Evolutionary conservation across 2,888 invertebrate genomes (phyloP), one percentile per base, ranked within the genome.

Genomic region (Drosophila borborema): DNA sequence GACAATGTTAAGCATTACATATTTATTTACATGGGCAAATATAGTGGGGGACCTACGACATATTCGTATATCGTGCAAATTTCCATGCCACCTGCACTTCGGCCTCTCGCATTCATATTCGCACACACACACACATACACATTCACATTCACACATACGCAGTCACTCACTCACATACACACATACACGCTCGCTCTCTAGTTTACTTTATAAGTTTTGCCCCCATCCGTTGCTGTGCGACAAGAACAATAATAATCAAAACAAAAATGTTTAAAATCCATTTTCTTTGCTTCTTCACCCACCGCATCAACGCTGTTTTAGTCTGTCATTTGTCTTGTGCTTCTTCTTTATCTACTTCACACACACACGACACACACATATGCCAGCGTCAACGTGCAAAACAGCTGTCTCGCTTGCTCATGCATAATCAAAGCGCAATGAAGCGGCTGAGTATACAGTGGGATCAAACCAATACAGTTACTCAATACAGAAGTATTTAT

Each of bases 161-260:
- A 8, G 4, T 18, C 43, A 4, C 43, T 18, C 38, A 67, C 20
- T 20, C 20, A 20, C 20, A 20, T 20, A 2, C 20, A 20, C 72
- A 75, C 55, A 67, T 18, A 18, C 9, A n/a, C 41, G n/a, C 12
- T 72, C 67, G 70, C 73, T 80, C 59, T 73, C 61, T 65, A 77
- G 59, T 70, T 75, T 69, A 74, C 65, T 74, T 83, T 38, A 65
- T 68, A 81, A 72, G 86, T 66, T 81, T 86, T 81, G 73, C 80
- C 74, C 75, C 75, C 60, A 16, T 79, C 76, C 76, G 83, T 86
- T 77, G 87, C 87, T 66, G 77, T 76, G 86, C 80, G 79, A 79
- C 89, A 79, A 88, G 90, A 89, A 89, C 86, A 89, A 90, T 90
- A 89, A 87, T 89, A 89, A 89, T 89, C 88, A 89, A 89, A 89